These are phyloP conservation scores for Labeo catla DNA, from an alignment of 2,113 vertebrate genomes.

Conservation along the genomic window DNA sequence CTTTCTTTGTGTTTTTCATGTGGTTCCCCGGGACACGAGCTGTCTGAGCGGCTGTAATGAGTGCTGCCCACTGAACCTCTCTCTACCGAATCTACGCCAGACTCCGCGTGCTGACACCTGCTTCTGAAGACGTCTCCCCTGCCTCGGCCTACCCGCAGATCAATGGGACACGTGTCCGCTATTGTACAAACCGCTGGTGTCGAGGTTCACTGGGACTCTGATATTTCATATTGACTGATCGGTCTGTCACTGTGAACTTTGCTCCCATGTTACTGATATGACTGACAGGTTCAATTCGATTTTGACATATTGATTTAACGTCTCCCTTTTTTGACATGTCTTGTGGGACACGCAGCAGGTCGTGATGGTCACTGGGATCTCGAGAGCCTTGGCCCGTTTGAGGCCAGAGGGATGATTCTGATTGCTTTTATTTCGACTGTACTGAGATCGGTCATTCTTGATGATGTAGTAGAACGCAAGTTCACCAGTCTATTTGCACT, in stretches of 20 bases:
- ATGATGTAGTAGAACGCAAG: background rate
- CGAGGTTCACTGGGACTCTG: background rate
- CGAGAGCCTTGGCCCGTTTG: background rate
- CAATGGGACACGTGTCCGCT: constrained; percentile 2
- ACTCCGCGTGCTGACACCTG: background rate
- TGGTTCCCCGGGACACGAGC: background rate
- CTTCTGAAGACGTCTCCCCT: background rate
- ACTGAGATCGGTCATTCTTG: background rate
- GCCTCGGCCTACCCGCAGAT: background rate
- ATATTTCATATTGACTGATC: constrained; percentile 27
- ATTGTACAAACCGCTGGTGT: background rate
- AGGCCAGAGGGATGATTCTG: background rate
- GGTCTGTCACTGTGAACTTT: constrained; percentile 19
- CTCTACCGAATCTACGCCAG: background rate
- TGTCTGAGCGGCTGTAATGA: background rate
- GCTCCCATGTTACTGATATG: constrained; percentile 30
- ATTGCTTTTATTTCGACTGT: background rate
- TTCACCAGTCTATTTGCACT: constrained; percentile 26
- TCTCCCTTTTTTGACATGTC: background rate
- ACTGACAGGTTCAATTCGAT: constrained; percentile 32
- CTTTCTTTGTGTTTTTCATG: background rate
- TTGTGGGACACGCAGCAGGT: background rate
- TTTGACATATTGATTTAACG: constrained; percentile 35
- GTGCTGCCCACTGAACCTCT: background rate
- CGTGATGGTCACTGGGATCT: background rate